Percentiles rank a stretch among this genome's conserved stretches.
phyloP scores from a whole-genome alignment of 2,797 vertebrate species.

The Lithobates sylvaticus region DNA sequence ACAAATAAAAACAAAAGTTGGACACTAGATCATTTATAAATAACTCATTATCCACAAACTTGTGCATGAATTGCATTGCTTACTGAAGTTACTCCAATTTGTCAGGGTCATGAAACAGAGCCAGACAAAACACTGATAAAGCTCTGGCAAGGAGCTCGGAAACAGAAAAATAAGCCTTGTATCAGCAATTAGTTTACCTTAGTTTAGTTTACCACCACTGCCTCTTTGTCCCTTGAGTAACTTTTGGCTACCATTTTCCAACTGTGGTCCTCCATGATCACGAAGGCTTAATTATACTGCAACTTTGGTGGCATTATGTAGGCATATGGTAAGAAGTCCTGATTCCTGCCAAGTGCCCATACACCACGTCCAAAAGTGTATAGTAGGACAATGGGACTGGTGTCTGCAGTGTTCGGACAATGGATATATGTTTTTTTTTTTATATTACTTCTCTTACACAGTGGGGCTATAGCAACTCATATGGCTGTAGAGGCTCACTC shows the following conservation, averaged over 20 bases:
- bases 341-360: background rate
- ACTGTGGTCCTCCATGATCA: background rate
- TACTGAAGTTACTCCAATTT: background rate
- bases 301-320: background rate
- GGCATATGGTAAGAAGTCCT: background rate
- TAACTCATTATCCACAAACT: background rate
- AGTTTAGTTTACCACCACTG: background rate
- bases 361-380: background rate
- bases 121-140: background rate
- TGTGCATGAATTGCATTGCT: background rate
- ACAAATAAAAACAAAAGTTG: too few species aligned
- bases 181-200: background rate
- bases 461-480: too few species aligned
- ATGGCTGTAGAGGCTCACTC: too few species aligned
- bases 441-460: too few species aligned
- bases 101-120: background rate
- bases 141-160: background rate
- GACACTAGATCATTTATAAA: background rate
- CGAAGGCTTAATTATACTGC: background rate
- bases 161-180: background rate
- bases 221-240: too few species aligned
- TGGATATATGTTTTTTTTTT: background rate
- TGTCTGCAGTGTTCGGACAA: too few species aligned
- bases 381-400: background rate
- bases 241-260: background rate